These are phyloP conservation scores for Leptopilina drosophilae DNA, from an alignment of 2,888 invertebrate species.

Conservation along the genomic window DNA sequence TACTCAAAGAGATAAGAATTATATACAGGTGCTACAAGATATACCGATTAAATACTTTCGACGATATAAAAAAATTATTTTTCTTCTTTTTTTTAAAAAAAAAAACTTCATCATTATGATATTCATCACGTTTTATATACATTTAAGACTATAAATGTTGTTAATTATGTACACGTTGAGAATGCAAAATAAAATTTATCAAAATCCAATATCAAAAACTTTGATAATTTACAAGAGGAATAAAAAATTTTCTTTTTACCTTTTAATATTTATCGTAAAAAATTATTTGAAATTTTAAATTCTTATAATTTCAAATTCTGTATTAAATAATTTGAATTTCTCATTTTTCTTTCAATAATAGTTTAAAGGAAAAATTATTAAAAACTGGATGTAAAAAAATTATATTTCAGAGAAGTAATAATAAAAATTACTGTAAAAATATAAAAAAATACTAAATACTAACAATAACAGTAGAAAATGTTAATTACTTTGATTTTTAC, in stretches of 20 bases:
- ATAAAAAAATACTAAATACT: too few species aligned
- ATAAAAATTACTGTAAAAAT: too few species aligned
- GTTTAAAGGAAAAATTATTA: too few species aligned
- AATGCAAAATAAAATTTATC: slow-evolving; percentile 63
- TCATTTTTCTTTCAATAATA: too few species aligned
- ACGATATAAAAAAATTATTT: slow-evolving; percentile 21
- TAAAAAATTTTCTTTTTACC: background rate
- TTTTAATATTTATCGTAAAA: background rate
- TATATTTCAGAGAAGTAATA: too few species aligned
- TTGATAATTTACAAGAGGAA: background rate
- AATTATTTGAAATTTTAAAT: background rate
- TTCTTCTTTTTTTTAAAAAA: background rate
- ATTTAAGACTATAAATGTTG: slow-evolving; percentile 60
- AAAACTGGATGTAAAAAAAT: too few species aligned
- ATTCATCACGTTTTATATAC: slow-evolving; percentile 53
- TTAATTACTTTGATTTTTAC: too few species aligned
- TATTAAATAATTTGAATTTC: too few species aligned
- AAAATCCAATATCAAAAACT: slow-evolving; percentile 48
- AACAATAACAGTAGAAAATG: too few species aligned
- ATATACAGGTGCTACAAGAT: slow-evolving; percentile 26
- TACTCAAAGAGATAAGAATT: slow-evolving; percentile 28
- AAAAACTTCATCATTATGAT: slow-evolving; percentile 17
- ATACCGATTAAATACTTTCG: slow-evolving; percentile 15
- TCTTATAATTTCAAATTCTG: too few species aligned
- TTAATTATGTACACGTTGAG: slow-evolving; percentile 65